Evolutionary conservation across 2,888 invertebrate species (phyloP).

Genomic region (Pandemis cinnamomeana): DNA sequence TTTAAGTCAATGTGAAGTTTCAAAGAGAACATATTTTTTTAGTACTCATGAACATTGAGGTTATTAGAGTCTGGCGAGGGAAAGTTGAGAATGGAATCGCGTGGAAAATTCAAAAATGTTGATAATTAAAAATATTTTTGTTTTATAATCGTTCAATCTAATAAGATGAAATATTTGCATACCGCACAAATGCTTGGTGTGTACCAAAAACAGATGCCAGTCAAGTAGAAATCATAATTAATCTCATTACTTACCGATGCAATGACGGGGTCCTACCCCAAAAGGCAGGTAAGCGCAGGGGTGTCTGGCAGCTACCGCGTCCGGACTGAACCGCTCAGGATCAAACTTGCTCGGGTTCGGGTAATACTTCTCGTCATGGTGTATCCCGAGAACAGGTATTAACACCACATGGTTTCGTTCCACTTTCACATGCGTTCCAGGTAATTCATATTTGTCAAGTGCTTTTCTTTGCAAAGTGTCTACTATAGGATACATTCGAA

Average conservation of each 20-base stretch:
- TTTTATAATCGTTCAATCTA: no score
- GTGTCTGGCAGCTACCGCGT: conserved; percentile 41
- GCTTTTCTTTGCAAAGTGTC: conserved; percentile 26
- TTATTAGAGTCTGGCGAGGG: no score
- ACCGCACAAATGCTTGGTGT: no score
- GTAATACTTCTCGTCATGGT: conserved; percentile 45
- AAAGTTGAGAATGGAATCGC: no score
- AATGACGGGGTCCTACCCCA: conserved; percentile 46
- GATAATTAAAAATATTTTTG: no score
- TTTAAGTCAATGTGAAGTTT: no score
- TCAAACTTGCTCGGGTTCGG: conserved; percentile 47
- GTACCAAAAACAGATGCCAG: no score
- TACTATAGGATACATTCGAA: conserved; percentile 12
- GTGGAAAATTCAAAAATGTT: no score
- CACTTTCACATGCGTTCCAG: conserved; percentile 43
- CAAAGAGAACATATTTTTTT: no score
- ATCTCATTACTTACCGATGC: conserved; percentile 36
- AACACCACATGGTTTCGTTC: conserved; percentile 40
- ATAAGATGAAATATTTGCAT: no score
- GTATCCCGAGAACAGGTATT: conserved; percentile 40
- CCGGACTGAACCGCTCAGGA: conserved; percentile 47
- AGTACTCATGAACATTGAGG: no score
- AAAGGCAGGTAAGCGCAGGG: conserved; percentile 46
- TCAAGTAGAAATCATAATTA: no score
- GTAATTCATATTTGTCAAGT: conserved; percentile 34